These are phyloP conservation scores for Lynx canadensis DNA, from an alignment of 2,113 vertebrate species.

Conservation along the genomic window DNA sequence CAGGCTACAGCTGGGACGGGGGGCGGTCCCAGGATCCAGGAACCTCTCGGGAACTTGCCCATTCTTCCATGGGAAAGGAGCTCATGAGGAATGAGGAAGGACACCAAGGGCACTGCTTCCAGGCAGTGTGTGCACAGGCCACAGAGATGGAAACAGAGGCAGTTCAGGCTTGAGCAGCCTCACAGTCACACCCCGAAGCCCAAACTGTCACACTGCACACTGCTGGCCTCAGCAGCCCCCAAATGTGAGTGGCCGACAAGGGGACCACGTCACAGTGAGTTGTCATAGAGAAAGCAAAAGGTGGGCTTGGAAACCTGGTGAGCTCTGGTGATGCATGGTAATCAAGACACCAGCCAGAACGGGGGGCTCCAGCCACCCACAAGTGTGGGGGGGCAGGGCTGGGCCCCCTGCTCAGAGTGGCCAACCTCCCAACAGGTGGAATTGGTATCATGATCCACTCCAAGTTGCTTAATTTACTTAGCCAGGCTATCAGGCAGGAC, in stretches of 20 bases:
- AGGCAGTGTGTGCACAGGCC: rapidly evolving
- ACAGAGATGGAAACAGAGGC: rapidly evolving
- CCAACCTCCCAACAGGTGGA: not conserved
- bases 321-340: rapidly evolving
- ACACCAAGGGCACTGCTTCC: not conserved
- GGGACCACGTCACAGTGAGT: no score
- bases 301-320: not conserved
- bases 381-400: not conserved
- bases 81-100: not conserved
- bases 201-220: rapidly evolving
- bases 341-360: not conserved
- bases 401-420: no score
- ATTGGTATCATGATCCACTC: no score
- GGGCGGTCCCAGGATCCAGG: not conserved
- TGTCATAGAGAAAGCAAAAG: not conserved
- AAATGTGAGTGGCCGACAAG: not conserved
- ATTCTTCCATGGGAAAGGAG: not conserved
- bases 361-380: not conserved
- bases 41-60: not conserved
- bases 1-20: not conserved
- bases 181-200: not conserved
- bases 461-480: not conserved
- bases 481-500: not conserved
- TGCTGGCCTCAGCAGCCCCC: not conserved
- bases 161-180: not conserved